A percentile compares a stretch with the other conserved stretches of the same genome.
Conservation (phyloP, 2,888 invertebrate species). For the Cheilosia urbana region DNA sequence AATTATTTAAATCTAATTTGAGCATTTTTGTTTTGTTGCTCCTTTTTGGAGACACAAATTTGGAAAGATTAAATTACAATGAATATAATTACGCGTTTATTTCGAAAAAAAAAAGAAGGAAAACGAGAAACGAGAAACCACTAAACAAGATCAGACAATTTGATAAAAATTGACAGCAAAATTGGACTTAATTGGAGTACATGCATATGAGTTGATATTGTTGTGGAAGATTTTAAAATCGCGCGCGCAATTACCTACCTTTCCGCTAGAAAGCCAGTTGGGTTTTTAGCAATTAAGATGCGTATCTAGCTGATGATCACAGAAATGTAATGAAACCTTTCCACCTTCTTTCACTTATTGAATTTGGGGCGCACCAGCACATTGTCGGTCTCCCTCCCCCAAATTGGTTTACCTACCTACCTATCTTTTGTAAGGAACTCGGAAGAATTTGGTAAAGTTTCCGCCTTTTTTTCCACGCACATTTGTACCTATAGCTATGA, state of each 20-base stretch:
- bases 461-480: background rate
- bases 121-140: slow-evolving; percentile 8
- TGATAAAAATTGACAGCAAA: slow-evolving; percentile 64
- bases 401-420: too few relatives aligned
- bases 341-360: slow-evolving; percentile 14
- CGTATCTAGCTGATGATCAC: slow-evolving; percentile 19
- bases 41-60: slow-evolving; percentile 3
- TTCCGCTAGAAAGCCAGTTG: slow-evolving; percentile 29
- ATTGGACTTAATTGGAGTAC: slow-evolving; percentile 57
- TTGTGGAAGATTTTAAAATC: slow-evolving; percentile 44
- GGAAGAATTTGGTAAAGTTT: slow-evolving; percentile 2
- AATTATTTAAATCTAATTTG: slow-evolving; percentile 57
- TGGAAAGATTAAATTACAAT: slow-evolving; percentile 36
- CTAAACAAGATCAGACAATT: slow-evolving; percentile 42
- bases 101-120: slow-evolving; percentile 8
- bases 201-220: slow-evolving; percentile 21
- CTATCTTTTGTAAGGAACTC: background rate
- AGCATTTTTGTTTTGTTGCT: slow-evolving; percentile 18
- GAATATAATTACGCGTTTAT: slow-evolving; percentile 49
- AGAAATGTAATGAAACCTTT: slow-evolving; percentile 12
- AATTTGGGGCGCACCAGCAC: background rate
- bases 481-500: background rate
- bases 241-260: slow-evolving; percentile 45
- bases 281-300: slow-evolving; percentile 16
- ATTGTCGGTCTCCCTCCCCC: background rate